Conservation (phyloP, 2,113 vertebrate genomes). For the Loxodonta africana region DNA sequence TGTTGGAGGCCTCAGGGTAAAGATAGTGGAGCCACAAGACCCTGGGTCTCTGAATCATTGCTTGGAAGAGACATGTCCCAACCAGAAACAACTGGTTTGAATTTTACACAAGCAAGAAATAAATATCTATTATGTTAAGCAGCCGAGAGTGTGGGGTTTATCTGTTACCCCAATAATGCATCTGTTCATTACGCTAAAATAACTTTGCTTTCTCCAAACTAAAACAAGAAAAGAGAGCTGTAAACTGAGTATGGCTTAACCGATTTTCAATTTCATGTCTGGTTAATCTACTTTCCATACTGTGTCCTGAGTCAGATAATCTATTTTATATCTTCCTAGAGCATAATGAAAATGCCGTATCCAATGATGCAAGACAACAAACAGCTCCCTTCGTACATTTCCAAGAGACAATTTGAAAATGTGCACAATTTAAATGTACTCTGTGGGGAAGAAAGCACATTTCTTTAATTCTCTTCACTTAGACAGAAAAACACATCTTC, state of each 20-base stretch:
- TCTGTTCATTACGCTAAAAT: background rate
- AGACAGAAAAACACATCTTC: background rate
- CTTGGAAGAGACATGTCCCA: background rate
- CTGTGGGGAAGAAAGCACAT: background rate
- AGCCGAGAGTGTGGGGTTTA: background rate
- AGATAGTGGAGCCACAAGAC: background rate
- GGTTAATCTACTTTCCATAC: conserved; percentile 22
- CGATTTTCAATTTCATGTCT: background rate
- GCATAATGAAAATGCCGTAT: background rate
- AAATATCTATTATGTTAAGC: background rate
- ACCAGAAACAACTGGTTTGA: conserved; percentile 37
- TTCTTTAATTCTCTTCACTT: background rate
- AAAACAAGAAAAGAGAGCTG: background rate
- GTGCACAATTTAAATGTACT: background rate
- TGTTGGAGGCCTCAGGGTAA: background rate
- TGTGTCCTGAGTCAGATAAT: background rate
- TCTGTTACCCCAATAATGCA: background rate
- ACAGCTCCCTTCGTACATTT: background rate
- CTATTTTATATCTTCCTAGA: conserved; percentile 3
- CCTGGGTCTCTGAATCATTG: background rate
- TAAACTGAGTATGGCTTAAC: background rate
- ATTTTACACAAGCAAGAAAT: background rate
- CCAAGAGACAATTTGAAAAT: background rate
- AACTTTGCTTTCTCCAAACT: background rate
- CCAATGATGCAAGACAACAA: background rate